A percentile compares a stretch with the other conserved stretches of the same genome.
Evolutionary conservation across 2,797 vertebrate species (phyloP).

Genomic region (Avahi laniger): DNA sequence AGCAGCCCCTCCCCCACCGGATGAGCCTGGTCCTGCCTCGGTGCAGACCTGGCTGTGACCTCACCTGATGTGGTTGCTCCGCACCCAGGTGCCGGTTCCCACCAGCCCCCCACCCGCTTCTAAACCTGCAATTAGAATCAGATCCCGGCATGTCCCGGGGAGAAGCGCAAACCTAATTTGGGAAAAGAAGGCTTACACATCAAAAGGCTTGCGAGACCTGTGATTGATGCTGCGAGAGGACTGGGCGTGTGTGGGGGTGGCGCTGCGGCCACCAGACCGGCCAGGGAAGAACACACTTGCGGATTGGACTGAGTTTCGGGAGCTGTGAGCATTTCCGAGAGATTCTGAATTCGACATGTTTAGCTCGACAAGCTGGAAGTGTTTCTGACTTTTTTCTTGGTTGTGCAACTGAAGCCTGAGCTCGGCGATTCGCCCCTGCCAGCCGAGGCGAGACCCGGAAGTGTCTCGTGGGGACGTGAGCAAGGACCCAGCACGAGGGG

Average conservation of each 20-base stretch:
- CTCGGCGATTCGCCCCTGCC: neutral
- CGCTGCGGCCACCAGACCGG: fast-evolving
- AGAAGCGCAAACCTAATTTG: neutral
- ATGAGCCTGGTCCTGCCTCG: neutral
- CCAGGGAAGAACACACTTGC: fast-evolving
- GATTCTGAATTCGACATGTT: fast-evolving
- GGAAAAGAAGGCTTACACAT: conserved; percentile 25
- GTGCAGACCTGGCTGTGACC: neutral
- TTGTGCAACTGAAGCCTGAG: neutral
- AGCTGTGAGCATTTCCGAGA: neutral
- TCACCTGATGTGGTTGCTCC: neutral
- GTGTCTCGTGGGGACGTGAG: no score
- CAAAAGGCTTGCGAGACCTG: neutral
- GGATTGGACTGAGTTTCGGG: fast-evolving
- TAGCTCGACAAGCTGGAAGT: neutral
- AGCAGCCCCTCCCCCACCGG: fast-evolving
- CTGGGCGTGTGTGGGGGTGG: fast-evolving
- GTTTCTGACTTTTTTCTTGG: neutral
- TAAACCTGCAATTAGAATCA: conserved; percentile 5
- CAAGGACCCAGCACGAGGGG: no score
- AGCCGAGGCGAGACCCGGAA: no score
- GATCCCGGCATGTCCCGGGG: neutral
- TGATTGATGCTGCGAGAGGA: neutral
- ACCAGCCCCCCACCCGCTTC: fast-evolving
- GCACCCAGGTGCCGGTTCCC: neutral